These are phyloP conservation scores for Azemiops feae DNA, from an alignment of 2,113 vertebrate species.

Conservation along the genomic window DNA sequence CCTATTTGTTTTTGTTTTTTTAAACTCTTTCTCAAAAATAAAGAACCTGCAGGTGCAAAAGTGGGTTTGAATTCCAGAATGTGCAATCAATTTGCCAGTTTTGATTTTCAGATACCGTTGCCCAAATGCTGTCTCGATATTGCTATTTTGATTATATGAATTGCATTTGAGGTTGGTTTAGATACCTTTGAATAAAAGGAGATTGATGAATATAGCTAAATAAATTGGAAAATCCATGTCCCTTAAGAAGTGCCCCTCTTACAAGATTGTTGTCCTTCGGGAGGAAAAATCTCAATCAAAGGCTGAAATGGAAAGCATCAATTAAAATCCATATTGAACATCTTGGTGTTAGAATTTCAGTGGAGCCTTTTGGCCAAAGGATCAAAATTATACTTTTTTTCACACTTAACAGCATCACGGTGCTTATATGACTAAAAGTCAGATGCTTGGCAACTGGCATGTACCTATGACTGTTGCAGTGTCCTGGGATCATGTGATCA, in stretches of 20 bases:
- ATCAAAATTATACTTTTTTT: too few species aligned
- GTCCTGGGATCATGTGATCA: too few species aligned
- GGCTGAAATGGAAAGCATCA: neutral
- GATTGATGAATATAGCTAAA: neutral
- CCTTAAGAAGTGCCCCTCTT: neutral
- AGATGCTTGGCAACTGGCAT: too few species aligned
- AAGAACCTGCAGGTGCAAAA: neutral
- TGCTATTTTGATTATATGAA: neutral
- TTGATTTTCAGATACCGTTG: neutral
- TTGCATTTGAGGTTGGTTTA: neutral
- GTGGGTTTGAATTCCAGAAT: neutral
- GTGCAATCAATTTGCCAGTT: too few species aligned
- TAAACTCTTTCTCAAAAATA: neutral
- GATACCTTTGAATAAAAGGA: neutral
- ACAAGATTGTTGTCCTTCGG: neutral
- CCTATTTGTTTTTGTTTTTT: neutral
- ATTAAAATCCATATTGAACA: neutral
- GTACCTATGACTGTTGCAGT: too few species aligned
- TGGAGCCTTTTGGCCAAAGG: neutral
- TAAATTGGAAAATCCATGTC: neutral
- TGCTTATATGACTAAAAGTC: too few species aligned
- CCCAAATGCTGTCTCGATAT: neutral
- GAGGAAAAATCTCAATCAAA: neutral
- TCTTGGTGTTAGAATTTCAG: neutral
- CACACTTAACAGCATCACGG: too few species aligned